phyloP scores from a whole-genome alignment of 2,113 vertebrate genomes.

The Hydropotes inermis region DNA sequence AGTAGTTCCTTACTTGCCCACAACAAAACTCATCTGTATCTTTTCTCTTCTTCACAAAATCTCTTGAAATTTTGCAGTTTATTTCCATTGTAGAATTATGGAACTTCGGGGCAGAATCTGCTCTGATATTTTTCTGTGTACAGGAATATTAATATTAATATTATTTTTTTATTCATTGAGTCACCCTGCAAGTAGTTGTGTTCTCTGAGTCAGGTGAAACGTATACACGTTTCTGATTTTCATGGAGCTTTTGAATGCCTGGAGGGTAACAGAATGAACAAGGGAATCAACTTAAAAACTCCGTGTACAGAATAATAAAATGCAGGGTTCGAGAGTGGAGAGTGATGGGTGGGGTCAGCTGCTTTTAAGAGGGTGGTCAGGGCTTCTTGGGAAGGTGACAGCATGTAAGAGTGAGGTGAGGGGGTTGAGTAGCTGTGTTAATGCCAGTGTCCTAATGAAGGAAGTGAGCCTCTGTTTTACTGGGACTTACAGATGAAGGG shows the following conservation, averaged over 20 bases:
- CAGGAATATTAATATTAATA: not conserved
- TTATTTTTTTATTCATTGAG: not conserved
- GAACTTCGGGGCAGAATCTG: not conserved
- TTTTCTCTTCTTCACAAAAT: not conserved
- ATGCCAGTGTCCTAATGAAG: not conserved
- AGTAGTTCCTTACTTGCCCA: not conserved
- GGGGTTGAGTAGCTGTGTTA: not conserved
- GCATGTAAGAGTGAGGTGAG: too few relatives aligned
- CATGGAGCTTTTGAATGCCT: not conserved
- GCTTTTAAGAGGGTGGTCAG: not conserved
- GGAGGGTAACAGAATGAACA: not conserved
- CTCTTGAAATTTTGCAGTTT: not conserved
- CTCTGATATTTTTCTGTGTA: not conserved
- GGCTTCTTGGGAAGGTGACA: not conserved
- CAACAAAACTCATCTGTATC: not conserved
- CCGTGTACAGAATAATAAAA: not conserved
- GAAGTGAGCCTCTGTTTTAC: not conserved
- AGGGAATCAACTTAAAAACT: not conserved
- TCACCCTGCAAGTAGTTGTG: not conserved
- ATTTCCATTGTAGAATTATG: not conserved
- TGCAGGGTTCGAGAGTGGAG: not conserved
- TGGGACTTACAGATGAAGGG: not conserved
- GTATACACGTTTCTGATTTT: not conserved
- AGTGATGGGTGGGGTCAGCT: not conserved
- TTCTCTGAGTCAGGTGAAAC: not conserved